Evolutionary conservation across 2,888 invertebrate species (phyloP).

Genomic region (Epinotia demarniana): DNA sequence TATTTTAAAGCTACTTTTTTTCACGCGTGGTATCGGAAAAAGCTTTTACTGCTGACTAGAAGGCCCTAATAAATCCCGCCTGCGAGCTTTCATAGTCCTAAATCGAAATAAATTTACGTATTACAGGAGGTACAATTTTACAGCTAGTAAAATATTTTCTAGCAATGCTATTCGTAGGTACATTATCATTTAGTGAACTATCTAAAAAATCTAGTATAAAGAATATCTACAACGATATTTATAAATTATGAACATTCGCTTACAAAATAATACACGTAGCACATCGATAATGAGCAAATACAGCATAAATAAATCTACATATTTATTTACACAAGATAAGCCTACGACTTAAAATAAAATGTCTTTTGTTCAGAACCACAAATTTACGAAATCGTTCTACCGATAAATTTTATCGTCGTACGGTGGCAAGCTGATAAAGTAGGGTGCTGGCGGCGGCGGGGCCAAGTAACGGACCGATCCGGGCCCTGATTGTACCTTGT

Average conservation of each 20-base stretch:
- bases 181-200: neutral
- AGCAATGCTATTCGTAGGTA: neutral
- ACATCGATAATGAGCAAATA: constrained; percentile 31
- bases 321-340: constrained; percentile 42
- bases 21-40: constrained; percentile 29
- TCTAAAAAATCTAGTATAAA: constrained; percentile 3
- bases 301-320: constrained; percentile 34
- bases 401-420: constrained; percentile 87
- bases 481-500: constrained; percentile 84
- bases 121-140: neutral
- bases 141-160: constrained; percentile 14
- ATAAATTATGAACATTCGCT: constrained; percentile 50
- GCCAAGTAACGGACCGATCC: constrained; percentile 82
- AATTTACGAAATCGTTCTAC: constrained; percentile 60
- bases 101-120: constrained; percentile 28
- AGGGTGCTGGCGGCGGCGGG: constrained; percentile 87
- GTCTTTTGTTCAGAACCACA: constrained; percentile 34
- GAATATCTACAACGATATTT: constrained; percentile 66
- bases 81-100: constrained; percentile 41
- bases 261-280: constrained; percentile 42
- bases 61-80: constrained; percentile 40
- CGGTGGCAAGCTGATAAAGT: constrained; percentile 86
- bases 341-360: constrained; percentile 36
- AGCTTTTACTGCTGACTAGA: constrained; percentile 41
- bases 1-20: constrained; percentile 19